phyloP scores from a whole-genome alignment of 2,113 vertebrate genomes.

The Astatoreochromis straeleni region DNA sequence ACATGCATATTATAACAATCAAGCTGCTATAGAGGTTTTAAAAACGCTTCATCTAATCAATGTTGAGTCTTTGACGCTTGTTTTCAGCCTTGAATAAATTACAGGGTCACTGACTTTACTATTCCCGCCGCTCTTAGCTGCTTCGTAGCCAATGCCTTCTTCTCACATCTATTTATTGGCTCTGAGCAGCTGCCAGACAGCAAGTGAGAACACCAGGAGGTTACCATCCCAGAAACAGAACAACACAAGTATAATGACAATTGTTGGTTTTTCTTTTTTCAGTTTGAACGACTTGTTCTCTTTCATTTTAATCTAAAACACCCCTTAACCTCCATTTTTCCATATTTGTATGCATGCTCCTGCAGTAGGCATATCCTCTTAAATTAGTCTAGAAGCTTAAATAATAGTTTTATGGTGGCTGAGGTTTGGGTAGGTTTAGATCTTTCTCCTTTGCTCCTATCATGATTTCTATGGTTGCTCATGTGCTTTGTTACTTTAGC shows the following conservation, averaged over 20 bases:
- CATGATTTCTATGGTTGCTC: background rate
- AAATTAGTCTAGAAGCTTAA: background rate
- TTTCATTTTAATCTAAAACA: background rate
- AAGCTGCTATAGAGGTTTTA: background rate
- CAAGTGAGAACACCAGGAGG: background rate
- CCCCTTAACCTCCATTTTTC: background rate
- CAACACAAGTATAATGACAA: background rate
- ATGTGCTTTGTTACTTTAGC: background rate
- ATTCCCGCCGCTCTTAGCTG: background rate
- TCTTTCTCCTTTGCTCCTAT: background rate
- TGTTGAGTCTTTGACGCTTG: background rate
- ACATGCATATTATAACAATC: background rate
- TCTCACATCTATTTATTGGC: background rate
- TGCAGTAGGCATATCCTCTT: background rate
- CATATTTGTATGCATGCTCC: background rate
- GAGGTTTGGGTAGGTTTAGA: background rate
- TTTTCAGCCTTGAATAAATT: background rate
- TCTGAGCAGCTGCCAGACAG: background rate
- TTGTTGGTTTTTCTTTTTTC: background rate
- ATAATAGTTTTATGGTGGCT: background rate
- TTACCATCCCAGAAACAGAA: background rate
- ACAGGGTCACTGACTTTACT: background rate
- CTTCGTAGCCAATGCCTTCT: background rate
- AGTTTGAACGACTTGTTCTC: background rate
- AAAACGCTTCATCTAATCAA: background rate